A percentile compares a stretch with the other conserved stretches of the same genome.
Conservation (phyloP, 2,888 invertebrate species). For the Agriotes lineatus region DNA sequence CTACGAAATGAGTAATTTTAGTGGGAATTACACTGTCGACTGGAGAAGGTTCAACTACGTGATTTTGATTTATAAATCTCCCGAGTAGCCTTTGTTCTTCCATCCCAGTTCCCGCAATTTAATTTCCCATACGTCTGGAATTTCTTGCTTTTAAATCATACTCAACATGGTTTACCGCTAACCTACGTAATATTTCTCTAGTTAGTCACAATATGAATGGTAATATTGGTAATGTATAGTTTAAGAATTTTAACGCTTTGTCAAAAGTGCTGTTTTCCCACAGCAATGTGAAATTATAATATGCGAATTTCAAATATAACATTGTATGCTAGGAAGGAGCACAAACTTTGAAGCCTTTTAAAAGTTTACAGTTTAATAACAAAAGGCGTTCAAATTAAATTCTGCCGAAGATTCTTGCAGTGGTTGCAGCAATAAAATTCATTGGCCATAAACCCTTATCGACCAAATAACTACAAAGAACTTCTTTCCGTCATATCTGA, state of each 20-base stretch:
- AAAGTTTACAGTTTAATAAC: too few species aligned
- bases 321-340: too few species aligned
- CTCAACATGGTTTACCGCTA: not conserved
- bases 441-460: too few species aligned
- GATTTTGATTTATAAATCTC: slow-evolving; percentile 9
- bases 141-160: slow-evolving; percentile 8
- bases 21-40: slow-evolving; percentile 10
- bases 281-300: too few species aligned
- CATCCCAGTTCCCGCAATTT: slow-evolving; percentile 3
- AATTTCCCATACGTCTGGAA: slow-evolving; percentile 7
- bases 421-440: too few species aligned
- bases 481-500: too few species aligned
- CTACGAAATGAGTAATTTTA: slow-evolving; percentile 13
- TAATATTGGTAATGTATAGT: not conserved
- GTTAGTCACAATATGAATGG: not conserved
- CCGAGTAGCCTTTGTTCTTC: slow-evolving; percentile 8
- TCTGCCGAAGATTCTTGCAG: too few species aligned
- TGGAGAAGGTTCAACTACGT: not conserved
- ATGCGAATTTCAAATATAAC: too few species aligned
- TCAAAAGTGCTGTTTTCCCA: too few species aligned
- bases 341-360: too few species aligned
- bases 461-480: too few species aligned
- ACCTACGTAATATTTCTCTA: not conserved
- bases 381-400: too few species aligned
- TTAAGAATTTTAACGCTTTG: slow-evolving; percentile 4